A percentile compares a stretch with the other conserved stretches of the same genome.
phyloP scores from a whole-genome alignment of 2,797 vertebrate species.

The Pseudocheirus occidentalis region DNA sequence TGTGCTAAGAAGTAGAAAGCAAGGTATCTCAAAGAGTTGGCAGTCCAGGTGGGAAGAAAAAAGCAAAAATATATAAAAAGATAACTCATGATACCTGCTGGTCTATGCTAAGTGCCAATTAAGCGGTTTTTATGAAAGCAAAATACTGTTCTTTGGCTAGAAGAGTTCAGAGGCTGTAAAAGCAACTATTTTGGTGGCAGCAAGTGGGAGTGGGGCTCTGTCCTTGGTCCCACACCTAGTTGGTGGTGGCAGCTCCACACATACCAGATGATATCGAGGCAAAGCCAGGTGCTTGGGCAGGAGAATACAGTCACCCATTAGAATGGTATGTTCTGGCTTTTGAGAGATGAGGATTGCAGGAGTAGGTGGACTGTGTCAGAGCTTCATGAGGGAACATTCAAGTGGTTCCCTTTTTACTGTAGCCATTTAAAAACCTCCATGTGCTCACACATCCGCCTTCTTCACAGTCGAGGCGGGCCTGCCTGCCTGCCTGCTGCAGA shows the following conservation, averaged over 20 bases:
- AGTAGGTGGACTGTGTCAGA: constrained; percentile 19
- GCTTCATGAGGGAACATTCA: constrained; percentile 33
- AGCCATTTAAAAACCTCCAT: constrained; percentile 45
- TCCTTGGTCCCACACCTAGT: constrained; percentile 28
- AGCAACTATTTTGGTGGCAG: constrained; percentile 58
- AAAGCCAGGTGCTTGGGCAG: constrained; percentile 58
- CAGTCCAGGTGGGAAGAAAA: background rate
- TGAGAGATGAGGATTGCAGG: constrained; percentile 40
- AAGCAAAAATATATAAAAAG: background rate
- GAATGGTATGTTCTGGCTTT: background rate
- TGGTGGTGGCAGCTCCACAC: constrained; percentile 41
- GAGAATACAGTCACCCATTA: constrained; percentile 29
- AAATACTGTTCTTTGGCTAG: constrained; percentile 15
- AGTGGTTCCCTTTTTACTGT: constrained; percentile 27
- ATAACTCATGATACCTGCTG: constrained; percentile 4
- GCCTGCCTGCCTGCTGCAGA: background rate
- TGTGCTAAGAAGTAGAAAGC: background rate
- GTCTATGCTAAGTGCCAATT: constrained; percentile 43
- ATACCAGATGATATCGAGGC: constrained; percentile 66
- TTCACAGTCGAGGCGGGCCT: background rate
- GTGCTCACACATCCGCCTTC: constrained; percentile 31
- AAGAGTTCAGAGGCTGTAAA: constrained; percentile 54
- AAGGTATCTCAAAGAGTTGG: background rate
- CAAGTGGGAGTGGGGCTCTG: constrained; percentile 16
- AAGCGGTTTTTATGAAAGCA: constrained; percentile 50